Evolutionary conservation across 2,888 invertebrate genomes (phyloP).

Genomic region (Macrosiphum euphorbiae): DNA sequence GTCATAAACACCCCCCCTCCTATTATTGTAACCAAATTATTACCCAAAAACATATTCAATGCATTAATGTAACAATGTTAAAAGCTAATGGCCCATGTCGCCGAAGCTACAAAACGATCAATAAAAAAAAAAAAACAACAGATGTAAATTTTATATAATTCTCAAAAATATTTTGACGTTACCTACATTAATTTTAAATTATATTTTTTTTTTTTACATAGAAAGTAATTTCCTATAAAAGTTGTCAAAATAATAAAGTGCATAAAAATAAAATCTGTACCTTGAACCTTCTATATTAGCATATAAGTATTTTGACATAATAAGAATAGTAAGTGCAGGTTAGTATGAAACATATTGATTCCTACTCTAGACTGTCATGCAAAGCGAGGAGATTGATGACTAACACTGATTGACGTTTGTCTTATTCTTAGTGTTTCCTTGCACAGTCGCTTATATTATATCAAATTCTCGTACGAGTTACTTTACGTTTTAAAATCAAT

Average conservation of each 20-base stretch:
- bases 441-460: neutral
- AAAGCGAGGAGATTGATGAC: constrained; percentile 42
- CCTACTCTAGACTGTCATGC: constrained; percentile 5
- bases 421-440: constrained; percentile 26
- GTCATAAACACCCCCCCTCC: too few species aligned
- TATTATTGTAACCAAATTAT: too few species aligned
- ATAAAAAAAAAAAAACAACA: neutral
- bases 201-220: neutral
- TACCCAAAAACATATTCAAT: too few species aligned
- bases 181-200: constrained; percentile 23
- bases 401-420: constrained; percentile 46
- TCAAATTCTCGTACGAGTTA: neutral
- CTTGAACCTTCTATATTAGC: neutral
- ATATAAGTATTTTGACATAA: constrained; percentile 36
- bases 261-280: constrained; percentile 16
- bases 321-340: neutral
- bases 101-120: too few species aligned
- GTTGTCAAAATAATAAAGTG: neutral
- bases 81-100: too few species aligned
- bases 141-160: neutral
- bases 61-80: too few species aligned
- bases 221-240: neutral
- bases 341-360: constrained; percentile 47
- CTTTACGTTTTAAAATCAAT: constrained; percentile 22
- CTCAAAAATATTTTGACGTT: neutral